These are phyloP conservation scores for Anguilla rostrata DNA, from an alignment of 2,113 vertebrate genomes.

Conservation along the genomic window DNA sequence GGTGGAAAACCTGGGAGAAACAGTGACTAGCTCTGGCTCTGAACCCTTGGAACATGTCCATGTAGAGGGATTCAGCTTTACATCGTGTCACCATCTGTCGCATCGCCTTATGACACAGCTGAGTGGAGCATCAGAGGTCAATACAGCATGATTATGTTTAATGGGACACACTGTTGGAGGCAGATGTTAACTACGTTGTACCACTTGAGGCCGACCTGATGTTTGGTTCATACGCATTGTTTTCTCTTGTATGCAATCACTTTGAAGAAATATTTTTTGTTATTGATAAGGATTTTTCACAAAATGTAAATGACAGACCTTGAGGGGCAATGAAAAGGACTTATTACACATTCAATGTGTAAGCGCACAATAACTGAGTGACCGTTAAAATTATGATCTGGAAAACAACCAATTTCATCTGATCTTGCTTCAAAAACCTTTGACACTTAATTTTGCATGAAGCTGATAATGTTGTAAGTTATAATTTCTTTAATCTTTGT, in stretches of 20 bases:
- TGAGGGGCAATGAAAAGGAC: too few relatives aligned
- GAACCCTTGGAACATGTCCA: neutral
- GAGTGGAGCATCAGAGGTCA: conserved; percentile 57
- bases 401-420: neutral
- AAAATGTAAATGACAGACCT: too few relatives aligned
- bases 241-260: neutral
- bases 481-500: too few relatives aligned
- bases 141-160: conserved; percentile 55
- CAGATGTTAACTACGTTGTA: conserved; percentile 40
- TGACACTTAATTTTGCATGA: too few relatives aligned
- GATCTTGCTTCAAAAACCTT: neutral
- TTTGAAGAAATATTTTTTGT: too few relatives aligned
- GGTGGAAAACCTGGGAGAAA: neutral
- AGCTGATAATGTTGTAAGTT: too few relatives aligned
- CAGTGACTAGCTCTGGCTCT: conserved; percentile 17
- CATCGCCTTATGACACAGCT: conserved; percentile 49
- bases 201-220: conserved; percentile 18
- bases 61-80: neutral
- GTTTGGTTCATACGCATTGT: neutral
- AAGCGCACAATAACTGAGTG: neutral
- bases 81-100: conserved; percentile 57
- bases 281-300: too few relatives aligned
- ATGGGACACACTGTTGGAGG: conserved; percentile 49
- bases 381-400: neutral
- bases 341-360: too few relatives aligned